A percentile compares a stretch with the other conserved stretches of the same genome.
Conservation (phyloP, 2,797 vertebrate species). For the Liparis tanakae region DNA sequence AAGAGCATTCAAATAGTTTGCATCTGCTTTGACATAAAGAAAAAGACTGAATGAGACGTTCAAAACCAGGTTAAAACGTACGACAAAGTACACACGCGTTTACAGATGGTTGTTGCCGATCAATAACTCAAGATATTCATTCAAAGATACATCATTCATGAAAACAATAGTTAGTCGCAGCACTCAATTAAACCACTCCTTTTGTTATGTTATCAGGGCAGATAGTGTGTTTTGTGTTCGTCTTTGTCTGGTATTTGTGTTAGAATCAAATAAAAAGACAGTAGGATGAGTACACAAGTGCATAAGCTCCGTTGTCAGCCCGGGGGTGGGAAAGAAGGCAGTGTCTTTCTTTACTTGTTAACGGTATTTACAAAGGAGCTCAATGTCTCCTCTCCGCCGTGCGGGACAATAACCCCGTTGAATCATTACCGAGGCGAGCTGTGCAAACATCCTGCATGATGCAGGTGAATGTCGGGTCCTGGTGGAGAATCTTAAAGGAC, state of each 20-base stretch:
- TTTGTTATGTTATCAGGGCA: not conserved
- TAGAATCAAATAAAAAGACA: not conserved
- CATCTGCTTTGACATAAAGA: not conserved
- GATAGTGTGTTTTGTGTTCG: not conserved
- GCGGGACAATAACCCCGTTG: slow-evolving; percentile 27
- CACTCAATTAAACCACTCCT: not conserved
- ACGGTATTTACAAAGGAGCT: slow-evolving; percentile 6
- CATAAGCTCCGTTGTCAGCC: not conserved
- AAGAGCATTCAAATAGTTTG: not conserved
- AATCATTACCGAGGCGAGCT: slow-evolving; percentile 29
- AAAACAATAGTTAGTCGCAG: not conserved
- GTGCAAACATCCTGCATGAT: slow-evolving; percentile 52
- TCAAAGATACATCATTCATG: not conserved
- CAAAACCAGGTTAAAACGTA: not conserved
- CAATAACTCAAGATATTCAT: not conserved
- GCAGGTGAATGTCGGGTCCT: slow-evolving; percentile 26
- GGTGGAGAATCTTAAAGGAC: not conserved
- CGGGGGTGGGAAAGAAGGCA: not conserved
- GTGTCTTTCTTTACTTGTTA: not conserved
- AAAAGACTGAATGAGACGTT: not conserved
- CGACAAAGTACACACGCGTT: not conserved
- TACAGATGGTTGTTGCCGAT: not conserved
- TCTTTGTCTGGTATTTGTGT: not conserved
- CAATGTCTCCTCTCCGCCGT: slow-evolving; percentile 11
- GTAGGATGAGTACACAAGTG: not conserved